Percentiles rank a stretch among this genome's conserved stretches.
Conservation (phyloP, 2,888 invertebrate genomes). For the Arge pagana region DNA sequence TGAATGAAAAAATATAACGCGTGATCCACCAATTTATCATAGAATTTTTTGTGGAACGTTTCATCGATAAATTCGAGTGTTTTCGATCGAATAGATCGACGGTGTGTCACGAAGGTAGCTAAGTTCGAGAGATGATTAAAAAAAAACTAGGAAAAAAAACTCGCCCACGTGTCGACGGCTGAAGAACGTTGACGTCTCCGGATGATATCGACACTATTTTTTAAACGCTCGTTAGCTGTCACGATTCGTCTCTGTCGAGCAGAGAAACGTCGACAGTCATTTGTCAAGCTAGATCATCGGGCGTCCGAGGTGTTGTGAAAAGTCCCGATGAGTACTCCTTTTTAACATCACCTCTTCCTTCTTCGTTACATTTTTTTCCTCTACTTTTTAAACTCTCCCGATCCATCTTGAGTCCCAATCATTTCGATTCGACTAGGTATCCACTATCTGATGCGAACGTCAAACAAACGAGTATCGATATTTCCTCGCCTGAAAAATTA, state of each 20-base stretch:
- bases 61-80: background rate
- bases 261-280: slow-evolving; percentile 6
- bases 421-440: too few species aligned
- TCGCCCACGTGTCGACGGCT: too few species aligned
- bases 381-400: background rate
- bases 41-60: background rate
- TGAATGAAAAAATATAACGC: too few species aligned
- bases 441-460: too few species aligned
- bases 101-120: too few species aligned
- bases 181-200: too few species aligned
- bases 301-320: slow-evolving; percentile 5
- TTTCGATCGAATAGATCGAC: too few species aligned
- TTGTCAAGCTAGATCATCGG: slow-evolving; percentile 9
- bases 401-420: background rate
- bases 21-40: too few species aligned
- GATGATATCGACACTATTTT: slow-evolving; percentile 13
- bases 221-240: slow-evolving; percentile 13
- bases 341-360: background rate
- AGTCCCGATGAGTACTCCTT: background rate
- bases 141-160: too few species aligned
- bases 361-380: background rate
- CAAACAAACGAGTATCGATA: too few species aligned
- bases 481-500: too few species aligned
- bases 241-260: slow-evolving; percentile 18
- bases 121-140: too few species aligned